Evolutionary conservation across 1,140 invertebrate species (phyloP), one percentile per base, ranked within the genome.

Genomic region (Eupeodes corollae): DNA sequence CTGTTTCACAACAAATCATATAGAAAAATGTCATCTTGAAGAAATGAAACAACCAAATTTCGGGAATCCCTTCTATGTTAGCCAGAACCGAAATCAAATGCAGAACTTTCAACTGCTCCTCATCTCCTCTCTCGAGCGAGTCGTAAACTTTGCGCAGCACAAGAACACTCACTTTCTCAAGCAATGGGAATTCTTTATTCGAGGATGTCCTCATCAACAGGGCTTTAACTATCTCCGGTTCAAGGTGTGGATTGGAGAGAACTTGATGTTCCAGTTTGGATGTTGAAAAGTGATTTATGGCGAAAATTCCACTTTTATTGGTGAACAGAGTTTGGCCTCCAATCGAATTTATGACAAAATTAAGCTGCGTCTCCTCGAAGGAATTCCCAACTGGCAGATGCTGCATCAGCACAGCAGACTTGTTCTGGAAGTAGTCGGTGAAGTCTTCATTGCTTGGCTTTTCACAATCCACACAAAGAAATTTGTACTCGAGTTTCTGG

Each of bases 21-120:
- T 79, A 78, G 60, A 78, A 78, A 13, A 83, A 67, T 5, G 77
- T 71, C 44, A 82, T 66, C 56, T 79, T 81, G 33, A 75, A 76
- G 51, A 64, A 67, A 19, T 73, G 72, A 19, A 78, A 66, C n/a
- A 79, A 57, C 32, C 74, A 70, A 48, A 69, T 62, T 31, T 72
- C 61, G 43, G 71, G 66, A 3, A 56, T 53, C 16, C 55, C 19
- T 26, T 57, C 50, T 39, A 63, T 61, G 32, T 63, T 42, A 0
- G 54, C 57, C 14, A 55, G 52, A 48, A 51, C 54, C 2, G 48
- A 30, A 13, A 65, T 41, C 6, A 65, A 15, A 16, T 54, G 46
- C 6, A 65, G 42, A 13, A 58, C 8, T 6, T 43, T 47, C 1
- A 44, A 11, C 35, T 51, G 50, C 19, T 18, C 13, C 0, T 21